Percentiles rank a stretch among this genome's conserved stretches.
phyloP scores from a whole-genome alignment of 2,797 vertebrate species.

The Hydrophis major region DNA sequence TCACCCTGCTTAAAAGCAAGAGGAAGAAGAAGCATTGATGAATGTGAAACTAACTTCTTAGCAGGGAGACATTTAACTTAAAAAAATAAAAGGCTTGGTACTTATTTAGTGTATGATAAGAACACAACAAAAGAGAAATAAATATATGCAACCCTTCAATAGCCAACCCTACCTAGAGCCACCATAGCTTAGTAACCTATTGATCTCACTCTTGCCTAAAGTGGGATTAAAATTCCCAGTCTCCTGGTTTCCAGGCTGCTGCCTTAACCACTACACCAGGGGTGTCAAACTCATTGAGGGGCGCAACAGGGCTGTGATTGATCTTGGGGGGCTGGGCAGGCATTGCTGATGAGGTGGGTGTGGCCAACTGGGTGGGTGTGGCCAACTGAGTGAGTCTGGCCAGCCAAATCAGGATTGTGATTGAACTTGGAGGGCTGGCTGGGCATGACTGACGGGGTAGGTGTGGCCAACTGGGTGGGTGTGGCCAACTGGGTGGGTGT shows the following conservation, averaged over 20 bases:
- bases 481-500: too few species aligned
- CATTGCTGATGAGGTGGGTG: too few species aligned
- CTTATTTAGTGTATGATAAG: background rate
- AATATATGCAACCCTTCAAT: background rate
- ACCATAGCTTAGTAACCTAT: background rate
- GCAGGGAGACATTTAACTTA: background rate
- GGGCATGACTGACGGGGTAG: too few species aligned
- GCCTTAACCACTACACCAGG: background rate
- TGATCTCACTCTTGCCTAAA: background rate
- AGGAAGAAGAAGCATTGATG: background rate
- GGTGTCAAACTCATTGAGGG: too few species aligned
- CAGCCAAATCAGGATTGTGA: too few species aligned
- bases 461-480: too few species aligned
- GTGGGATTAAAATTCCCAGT: background rate
- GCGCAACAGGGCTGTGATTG: too few species aligned
- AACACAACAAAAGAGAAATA: background rate
- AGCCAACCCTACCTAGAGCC: background rate
- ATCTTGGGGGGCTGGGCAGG: too few species aligned
- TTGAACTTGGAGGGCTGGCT: too few species aligned
- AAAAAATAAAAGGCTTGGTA: background rate
- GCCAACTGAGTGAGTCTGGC: too few species aligned
- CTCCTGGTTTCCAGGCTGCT: background rate
- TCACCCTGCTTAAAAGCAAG: background rate
- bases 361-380: too few species aligned
- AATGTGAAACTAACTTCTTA: background rate